Conservation (phyloP, 2,888 invertebrate species). For the Anoncus sp. region DNA sequence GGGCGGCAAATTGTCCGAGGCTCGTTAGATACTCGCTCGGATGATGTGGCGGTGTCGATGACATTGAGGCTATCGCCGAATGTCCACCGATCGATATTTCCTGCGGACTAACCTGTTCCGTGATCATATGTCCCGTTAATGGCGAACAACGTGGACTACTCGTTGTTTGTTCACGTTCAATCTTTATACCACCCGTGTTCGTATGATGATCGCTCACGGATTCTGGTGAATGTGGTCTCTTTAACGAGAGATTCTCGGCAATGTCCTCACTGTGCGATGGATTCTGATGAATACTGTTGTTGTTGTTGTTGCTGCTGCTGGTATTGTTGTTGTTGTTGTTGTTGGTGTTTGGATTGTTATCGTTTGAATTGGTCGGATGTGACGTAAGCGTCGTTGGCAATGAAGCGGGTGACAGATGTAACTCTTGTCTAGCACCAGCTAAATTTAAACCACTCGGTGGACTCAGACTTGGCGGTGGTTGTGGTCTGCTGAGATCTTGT, state of each 20-base stretch:
- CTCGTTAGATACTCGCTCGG: slow-evolving; percentile 82
- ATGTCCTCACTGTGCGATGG: slow-evolving; percentile 74
- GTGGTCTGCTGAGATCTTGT: slow-evolving; percentile 85
- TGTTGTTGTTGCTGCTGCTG: slow-evolving; percentile 66
- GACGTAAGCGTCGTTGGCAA: slow-evolving; percentile 51
- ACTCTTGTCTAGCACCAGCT: slow-evolving; percentile 67
- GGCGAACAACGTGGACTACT: slow-evolving; percentile 80
- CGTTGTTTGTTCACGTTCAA: slow-evolving; percentile 79
- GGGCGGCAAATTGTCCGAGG: slow-evolving; percentile 80
- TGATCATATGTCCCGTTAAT: slow-evolving; percentile 74
- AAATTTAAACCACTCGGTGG: slow-evolving; percentile 77
- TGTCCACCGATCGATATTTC: slow-evolving; percentile 79
- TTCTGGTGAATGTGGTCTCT: slow-evolving; percentile 74
- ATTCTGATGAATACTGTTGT: slow-evolving; percentile 66
- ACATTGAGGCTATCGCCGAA: slow-evolving; percentile 87
- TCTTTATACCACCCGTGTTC: slow-evolving; percentile 79
- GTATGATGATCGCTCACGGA: slow-evolving; percentile 54
- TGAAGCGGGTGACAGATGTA: slow-evolving; percentile 48
- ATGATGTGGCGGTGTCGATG: slow-evolving; percentile 92
- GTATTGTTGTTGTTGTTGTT: slow-evolving; percentile 49
- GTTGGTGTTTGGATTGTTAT: no score
- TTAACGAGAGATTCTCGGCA: slow-evolving; percentile 81
- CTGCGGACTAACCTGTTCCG: slow-evolving; percentile 78
- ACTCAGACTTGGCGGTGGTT: slow-evolving; percentile 77
- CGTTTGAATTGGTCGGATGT: no score